A percentile compares a stretch with the other conserved stretches of the same genome.
These are phyloP conservation scores for Leptinotarsa peninsularis DNA, from an alignment of 2,888 invertebrate genomes.

Conservation along the genomic window DNA sequence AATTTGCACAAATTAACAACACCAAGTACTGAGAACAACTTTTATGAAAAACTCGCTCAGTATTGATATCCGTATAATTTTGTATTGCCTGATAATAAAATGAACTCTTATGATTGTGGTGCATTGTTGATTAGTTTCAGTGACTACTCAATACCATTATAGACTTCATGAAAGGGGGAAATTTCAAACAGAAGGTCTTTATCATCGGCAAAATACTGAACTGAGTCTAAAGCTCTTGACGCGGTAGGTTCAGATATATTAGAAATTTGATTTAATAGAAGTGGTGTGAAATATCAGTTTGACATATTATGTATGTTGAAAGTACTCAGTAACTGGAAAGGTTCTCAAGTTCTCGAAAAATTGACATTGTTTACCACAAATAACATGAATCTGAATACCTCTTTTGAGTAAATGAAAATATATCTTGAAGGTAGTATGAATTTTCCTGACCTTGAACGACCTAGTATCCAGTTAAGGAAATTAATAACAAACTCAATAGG, in stretches of 20 bases:
- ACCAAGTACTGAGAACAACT: slow-evolving; percentile 42
- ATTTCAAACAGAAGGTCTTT: not conserved
- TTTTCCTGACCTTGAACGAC: too few species aligned
- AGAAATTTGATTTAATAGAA: too few species aligned
- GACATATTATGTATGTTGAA: too few species aligned
- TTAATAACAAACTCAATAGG: too few species aligned
- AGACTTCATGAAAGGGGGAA: not conserved
- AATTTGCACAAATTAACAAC: slow-evolving; percentile 44
- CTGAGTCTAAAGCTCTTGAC: not conserved
- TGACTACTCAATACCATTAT: slow-evolving; percentile 36
- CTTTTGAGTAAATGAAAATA: too few species aligned
- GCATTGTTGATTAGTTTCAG: slow-evolving; percentile 62
- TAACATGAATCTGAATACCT: too few species aligned
- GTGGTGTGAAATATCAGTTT: too few species aligned
- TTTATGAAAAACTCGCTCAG: slow-evolving; percentile 29
- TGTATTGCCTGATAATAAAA: slow-evolving; percentile 52
- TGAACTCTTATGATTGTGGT: slow-evolving; percentile 65
- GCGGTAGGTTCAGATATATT: not conserved
- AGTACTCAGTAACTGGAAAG: too few species aligned
- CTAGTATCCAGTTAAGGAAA: too few species aligned
- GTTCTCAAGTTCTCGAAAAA: too few species aligned
- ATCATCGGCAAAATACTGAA: slow-evolving; percentile 17
- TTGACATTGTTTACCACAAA: too few species aligned
- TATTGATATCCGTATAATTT: slow-evolving; percentile 38
- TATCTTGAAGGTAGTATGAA: too few species aligned